Conservation (phyloP, 2,113 vertebrate genomes). For the Mionectes macconnelli region DNA sequence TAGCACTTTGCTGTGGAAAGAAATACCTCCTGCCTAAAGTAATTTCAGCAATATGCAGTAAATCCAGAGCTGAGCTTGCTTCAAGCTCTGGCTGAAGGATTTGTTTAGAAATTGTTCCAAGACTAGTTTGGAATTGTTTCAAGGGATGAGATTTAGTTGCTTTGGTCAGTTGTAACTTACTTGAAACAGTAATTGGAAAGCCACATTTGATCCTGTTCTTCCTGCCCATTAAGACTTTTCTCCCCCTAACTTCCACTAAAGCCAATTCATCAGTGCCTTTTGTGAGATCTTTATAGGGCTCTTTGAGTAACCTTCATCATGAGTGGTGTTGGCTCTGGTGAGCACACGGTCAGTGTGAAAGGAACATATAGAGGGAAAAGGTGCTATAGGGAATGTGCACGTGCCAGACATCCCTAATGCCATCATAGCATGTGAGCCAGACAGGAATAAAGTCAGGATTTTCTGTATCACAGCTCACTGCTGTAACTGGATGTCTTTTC, state of each 20-base stretch:
- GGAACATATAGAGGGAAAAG: not conserved
- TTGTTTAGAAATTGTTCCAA: conserved; percentile 48
- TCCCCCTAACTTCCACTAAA: not conserved
- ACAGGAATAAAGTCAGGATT: not conserved
- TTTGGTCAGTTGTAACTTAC: conserved; percentile 48
- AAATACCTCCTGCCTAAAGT: not conserved
- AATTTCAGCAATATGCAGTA: conserved; percentile 14
- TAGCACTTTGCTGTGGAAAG: conserved; percentile 26
- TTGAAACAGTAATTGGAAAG: conserved; percentile 40
- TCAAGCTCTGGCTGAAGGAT: conserved; percentile 30
- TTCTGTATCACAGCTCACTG: not conserved
- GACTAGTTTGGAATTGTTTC: conserved; percentile 31
- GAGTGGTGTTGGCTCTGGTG: not conserved
- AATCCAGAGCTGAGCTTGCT: conserved; percentile 31
- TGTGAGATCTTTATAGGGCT: not conserved
- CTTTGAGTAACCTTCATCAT: not conserved
- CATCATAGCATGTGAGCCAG: not conserved
- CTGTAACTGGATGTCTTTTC: not conserved
- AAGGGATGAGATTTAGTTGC: not conserved
- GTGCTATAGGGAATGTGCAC: rapidly evolving
- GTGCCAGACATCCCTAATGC: rapidly evolving
- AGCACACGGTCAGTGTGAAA: not conserved
- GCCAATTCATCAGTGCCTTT: not conserved
- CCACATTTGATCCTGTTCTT: not conserved
- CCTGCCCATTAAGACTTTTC: conserved; percentile 17